These are phyloP conservation scores for Ammospiza maritima DNA, from an alignment of 2,797 vertebrate species.

Conservation along the genomic window DNA sequence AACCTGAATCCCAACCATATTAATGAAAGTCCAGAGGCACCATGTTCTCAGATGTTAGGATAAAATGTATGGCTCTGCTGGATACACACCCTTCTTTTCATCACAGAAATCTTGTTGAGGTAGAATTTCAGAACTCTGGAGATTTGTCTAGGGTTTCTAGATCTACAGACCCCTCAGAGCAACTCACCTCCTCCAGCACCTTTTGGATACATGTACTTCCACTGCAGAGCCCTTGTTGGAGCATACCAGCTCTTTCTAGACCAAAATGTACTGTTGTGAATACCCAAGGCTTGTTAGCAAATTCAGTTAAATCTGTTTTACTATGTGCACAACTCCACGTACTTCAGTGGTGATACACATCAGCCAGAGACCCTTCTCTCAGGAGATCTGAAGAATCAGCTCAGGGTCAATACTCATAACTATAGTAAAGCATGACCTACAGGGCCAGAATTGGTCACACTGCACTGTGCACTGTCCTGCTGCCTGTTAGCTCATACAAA, in stretches of 20 bases:
- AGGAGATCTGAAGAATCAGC: not conserved
- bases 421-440: not conserved
- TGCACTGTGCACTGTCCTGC: not conserved
- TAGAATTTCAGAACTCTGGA: not conserved
- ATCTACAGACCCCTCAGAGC: not conserved
- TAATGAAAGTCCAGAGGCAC: not conserved
- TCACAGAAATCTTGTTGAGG: not conserved
- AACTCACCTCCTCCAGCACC: not conserved
- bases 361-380: not conserved
- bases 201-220: not conserved
- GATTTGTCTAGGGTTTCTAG: not conserved
- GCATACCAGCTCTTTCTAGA: not conserved
- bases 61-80: not conserved
- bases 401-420: not conserved
- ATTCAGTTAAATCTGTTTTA: not conserved
- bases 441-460: not conserved
- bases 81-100: not conserved
- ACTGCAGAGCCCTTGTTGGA: not conserved
- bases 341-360: not conserved
- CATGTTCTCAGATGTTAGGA: not conserved
- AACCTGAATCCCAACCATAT: not conserved
- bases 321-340: not conserved
- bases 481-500: not conserved
- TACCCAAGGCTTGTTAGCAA: not conserved
- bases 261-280: not conserved